A percentile compares a stretch with the other conserved stretches of the same genome.
Evolutionary conservation across 2,888 invertebrate species (phyloP).

Genomic region (Prenolepis imparis): DNA sequence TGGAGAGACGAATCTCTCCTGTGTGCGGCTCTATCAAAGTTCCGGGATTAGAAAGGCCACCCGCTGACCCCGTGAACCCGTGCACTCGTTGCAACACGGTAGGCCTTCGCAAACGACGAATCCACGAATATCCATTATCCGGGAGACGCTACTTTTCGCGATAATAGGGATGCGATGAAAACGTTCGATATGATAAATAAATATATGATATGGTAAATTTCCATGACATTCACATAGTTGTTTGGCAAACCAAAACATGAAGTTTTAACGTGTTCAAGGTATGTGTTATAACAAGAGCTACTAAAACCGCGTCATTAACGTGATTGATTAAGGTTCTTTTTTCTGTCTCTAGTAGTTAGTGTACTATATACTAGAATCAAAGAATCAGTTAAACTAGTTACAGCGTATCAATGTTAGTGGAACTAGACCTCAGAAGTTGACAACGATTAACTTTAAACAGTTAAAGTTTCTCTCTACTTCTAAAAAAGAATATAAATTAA

Average conservation of each 20-base stretch:
- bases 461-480: neutral
- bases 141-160: neutral
- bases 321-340: neutral
- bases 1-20: neutral
- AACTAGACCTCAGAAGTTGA: neutral
- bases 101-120: neutral
- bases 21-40: neutral
- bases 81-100: neutral
- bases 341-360: neutral
- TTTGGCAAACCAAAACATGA: neutral
- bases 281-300: neutral
- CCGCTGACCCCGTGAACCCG: conserved; percentile 43
- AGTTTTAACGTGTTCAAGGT: neutral
- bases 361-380: neutral
- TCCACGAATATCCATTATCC: too few species aligned
- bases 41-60: conserved; percentile 36
- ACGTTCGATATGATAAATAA: neutral
- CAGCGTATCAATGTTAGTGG: neutral
- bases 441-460: neutral
- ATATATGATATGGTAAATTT: too few species aligned
- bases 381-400: neutral
- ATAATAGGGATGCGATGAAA: neutral
- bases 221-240: neutral
- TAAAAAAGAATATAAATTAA: neutral
- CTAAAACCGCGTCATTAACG: neutral